These are phyloP conservation scores for Himantopus leucocephalus DNA, from an alignment of 2,113 vertebrate species.

Conservation along the genomic window DNA sequence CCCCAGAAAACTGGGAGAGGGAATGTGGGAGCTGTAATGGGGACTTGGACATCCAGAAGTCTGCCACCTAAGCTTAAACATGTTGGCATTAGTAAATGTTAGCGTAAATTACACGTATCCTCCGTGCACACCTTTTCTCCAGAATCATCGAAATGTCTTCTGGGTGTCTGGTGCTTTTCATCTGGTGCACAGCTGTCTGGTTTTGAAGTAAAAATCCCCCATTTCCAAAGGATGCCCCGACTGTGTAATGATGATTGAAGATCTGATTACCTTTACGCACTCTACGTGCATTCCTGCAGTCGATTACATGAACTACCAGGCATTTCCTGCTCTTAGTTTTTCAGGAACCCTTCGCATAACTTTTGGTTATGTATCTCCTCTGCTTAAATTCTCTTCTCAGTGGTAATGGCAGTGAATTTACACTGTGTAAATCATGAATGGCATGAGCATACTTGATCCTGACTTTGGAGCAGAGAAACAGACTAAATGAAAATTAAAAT, in stretches of 20 bases:
- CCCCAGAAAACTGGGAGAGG: background rate
- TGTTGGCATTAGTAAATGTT: background rate
- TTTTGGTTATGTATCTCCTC: background rate
- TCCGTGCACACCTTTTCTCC: background rate
- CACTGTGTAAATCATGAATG: background rate
- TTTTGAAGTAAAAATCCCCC: background rate
- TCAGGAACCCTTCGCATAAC: background rate
- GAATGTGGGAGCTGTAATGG: background rate
- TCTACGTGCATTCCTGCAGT: background rate
- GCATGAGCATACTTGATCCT: background rate
- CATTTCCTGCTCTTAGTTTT: conserved; percentile 28
- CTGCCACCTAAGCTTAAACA: background rate
- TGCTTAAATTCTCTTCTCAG: background rate
- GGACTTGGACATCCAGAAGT: background rate
- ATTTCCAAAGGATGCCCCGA: background rate
- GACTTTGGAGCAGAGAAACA: background rate
- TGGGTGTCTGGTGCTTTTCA: background rate
- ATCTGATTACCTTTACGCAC: background rate
- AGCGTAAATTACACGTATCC: background rate
- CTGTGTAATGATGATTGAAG: background rate
- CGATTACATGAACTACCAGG: background rate
- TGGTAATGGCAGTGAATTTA: background rate
- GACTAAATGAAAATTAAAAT: background rate
- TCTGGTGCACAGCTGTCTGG: conserved; percentile 7
- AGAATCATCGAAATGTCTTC: background rate